Evolutionary conservation across 2,797 vertebrate genomes (phyloP).

Genomic region (Diceros bicornis): DNA sequence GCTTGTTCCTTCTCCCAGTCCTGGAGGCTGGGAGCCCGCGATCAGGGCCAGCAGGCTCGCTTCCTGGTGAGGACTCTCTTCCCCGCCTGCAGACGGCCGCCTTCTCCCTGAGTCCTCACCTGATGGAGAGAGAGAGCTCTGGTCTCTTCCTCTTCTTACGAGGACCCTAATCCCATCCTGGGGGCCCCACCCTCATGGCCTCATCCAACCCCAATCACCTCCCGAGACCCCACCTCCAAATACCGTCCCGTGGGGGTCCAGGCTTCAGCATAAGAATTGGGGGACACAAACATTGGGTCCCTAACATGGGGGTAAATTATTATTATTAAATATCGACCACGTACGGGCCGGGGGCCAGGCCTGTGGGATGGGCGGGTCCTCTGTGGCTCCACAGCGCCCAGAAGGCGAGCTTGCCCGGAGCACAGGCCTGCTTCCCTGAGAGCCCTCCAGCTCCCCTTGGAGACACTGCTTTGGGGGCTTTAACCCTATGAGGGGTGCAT

Average conservation of each 20-base stretch:
- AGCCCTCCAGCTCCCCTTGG: not conserved
- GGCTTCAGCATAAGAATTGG: not conserved
- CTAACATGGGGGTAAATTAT: too few species aligned
- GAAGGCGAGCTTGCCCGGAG: too few species aligned
- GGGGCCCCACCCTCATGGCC: not conserved
- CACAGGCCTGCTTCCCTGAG: not conserved
- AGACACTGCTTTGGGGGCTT: too few species aligned
- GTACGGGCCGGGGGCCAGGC: not conserved
- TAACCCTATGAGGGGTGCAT: not conserved
- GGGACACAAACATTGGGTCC: not conserved
- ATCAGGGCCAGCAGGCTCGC: not conserved
- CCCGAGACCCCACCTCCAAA: not conserved
- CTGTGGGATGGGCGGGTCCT: not conserved
- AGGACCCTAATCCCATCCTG: not conserved
- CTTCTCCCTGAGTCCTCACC: not conserved
- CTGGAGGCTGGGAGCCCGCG: not conserved
- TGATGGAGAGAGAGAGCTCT: not conserved
- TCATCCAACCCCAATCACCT: too few species aligned
- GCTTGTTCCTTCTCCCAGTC: not conserved
- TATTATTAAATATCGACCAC: accelerated
- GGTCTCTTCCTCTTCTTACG: not conserved
- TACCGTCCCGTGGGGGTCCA: accelerated
- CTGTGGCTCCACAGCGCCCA: not conserved
- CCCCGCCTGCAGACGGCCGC: not conserved
- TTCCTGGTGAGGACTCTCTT: accelerated